Conservation (phyloP, 2,113 vertebrate species). For the Ameiurus melas region DNA sequence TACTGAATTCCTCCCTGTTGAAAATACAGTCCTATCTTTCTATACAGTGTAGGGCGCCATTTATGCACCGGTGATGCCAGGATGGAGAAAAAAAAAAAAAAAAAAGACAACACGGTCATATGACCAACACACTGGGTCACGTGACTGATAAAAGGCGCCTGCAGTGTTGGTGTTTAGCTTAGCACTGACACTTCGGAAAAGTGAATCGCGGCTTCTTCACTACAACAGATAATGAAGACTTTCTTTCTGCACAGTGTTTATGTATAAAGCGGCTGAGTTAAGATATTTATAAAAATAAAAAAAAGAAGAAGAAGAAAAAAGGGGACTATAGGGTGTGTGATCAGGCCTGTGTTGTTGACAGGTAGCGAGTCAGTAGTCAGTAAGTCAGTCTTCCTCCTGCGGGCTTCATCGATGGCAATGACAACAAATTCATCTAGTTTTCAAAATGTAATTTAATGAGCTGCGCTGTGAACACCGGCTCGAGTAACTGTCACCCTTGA, state of each 20-base stretch:
- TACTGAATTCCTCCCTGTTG: neutral
- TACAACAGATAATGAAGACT: neutral
- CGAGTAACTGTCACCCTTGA: neutral
- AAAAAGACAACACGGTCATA: conserved; percentile 33
- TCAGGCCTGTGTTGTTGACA: conserved; percentile 32
- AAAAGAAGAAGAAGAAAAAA: neutral
- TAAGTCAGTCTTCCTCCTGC: neutral
- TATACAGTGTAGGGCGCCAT: neutral
- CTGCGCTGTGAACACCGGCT: neutral
- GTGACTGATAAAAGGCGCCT: conserved; percentile 40
- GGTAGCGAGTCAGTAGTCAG: neutral
- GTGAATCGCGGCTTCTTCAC: neutral
- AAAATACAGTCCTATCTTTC: neutral
- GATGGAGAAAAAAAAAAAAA: neutral
- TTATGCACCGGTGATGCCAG: neutral
- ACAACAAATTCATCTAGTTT: neutral
- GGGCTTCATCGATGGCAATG: neutral
- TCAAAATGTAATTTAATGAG: conserved; percentile 8
- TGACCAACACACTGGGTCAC: conserved; percentile 49
- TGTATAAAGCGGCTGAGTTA: neutral
- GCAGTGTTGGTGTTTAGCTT: conserved; percentile 11
- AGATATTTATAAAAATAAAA: neutral
- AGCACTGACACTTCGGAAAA: neutral
- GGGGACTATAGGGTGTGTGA: neutral
- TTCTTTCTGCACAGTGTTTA: neutral